A percentile compares a stretch with the other conserved stretches of the same genome.
Conservation (phyloP, 2,888 invertebrate species). For the Belgica antarctica region DNA sequence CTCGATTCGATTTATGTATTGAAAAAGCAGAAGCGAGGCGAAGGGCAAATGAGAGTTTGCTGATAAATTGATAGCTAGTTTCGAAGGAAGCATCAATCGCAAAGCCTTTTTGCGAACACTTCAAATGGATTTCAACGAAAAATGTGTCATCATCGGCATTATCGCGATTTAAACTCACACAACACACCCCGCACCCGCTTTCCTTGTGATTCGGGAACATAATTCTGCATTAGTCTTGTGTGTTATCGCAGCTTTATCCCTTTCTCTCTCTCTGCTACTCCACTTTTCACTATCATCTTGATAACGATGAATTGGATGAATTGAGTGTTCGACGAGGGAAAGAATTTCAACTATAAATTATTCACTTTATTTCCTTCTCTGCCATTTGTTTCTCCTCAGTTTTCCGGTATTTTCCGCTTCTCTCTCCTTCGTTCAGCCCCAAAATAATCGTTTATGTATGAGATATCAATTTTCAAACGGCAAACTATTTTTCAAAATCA, state of each 20-base stretch:
- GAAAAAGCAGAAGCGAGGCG: neutral
- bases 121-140: neutral
- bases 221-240: neutral
- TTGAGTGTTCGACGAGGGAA: neutral
- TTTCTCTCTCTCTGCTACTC: neutral
- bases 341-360: slow-evolving; percentile 37
- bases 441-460: slow-evolving; percentile 42
- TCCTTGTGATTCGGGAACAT: neutral
- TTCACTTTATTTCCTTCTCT: slow-evolving; percentile 33
- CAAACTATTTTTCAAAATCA: slow-evolving; percentile 42
- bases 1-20: slow-evolving; percentile 5
- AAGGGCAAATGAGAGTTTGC: neutral
- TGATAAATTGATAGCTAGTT: slow-evolving; percentile 6
- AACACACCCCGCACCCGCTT: neutral
- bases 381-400: slow-evolving; percentile 10
- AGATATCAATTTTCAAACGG: slow-evolving; percentile 40
- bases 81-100: neutral
- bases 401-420: neutral
- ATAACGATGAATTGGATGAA: slow-evolving; percentile 4
- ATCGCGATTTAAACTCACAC: slow-evolving; percentile 5
- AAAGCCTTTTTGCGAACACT: neutral
- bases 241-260: too few relatives aligned
- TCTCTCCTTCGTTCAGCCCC: slow-evolving; percentile 7
- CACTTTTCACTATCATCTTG: neutral
- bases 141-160: slow-evolving; percentile 17